phyloP scores from a whole-genome alignment of 2,797 vertebrate species.

The Podargus strigoides region DNA sequence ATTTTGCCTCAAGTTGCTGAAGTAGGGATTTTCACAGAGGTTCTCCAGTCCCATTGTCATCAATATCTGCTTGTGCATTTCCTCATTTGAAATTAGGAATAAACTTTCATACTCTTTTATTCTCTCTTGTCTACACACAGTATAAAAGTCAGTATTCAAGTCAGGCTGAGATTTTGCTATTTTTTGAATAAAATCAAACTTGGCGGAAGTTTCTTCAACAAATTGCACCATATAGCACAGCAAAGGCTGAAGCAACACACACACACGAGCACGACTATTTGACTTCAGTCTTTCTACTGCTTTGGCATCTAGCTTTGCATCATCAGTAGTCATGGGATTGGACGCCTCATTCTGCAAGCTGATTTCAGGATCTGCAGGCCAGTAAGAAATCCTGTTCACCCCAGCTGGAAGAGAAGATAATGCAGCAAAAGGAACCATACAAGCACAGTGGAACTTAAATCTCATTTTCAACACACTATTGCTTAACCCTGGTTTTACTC shows the following conservation, averaged over 20 bases:
- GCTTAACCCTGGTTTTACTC: background rate
- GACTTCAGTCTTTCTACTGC: conserved; percentile 90
- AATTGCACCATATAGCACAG: conserved; percentile 83
- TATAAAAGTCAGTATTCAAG: conserved; percentile 77
- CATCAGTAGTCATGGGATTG: conserved; percentile 62
- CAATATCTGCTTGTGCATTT: conserved; percentile 81
- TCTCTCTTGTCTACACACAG: conserved; percentile 74
- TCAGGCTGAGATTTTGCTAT: conserved; percentile 70
- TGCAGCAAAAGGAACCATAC: background rate
- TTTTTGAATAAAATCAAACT: conserved; percentile 86
- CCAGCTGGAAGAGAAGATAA: conserved; percentile 80
- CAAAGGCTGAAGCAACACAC: conserved; percentile 86
- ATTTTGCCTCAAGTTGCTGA: conserved; percentile 86
- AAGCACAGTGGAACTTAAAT: background rate
- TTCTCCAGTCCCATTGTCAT: conserved; percentile 86
- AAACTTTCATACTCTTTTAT: conserved; percentile 77
- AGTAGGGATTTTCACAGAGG: conserved; percentile 88
- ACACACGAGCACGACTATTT: conserved; percentile 87
- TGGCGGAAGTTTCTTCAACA: conserved; percentile 83
- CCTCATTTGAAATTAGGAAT: conserved; percentile 81
- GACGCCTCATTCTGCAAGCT: conserved; percentile 77
- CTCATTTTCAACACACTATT: background rate
- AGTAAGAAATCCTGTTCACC: conserved; percentile 91
- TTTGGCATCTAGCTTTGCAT: conserved; percentile 85
- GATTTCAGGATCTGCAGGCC: conserved; percentile 93